Percentiles rank a stretch among this genome's conserved stretches.
These are phyloP conservation scores for Drosophila nasuta DNA, from an alignment of 1,140 invertebrate genomes.

Conservation along the genomic window DNA sequence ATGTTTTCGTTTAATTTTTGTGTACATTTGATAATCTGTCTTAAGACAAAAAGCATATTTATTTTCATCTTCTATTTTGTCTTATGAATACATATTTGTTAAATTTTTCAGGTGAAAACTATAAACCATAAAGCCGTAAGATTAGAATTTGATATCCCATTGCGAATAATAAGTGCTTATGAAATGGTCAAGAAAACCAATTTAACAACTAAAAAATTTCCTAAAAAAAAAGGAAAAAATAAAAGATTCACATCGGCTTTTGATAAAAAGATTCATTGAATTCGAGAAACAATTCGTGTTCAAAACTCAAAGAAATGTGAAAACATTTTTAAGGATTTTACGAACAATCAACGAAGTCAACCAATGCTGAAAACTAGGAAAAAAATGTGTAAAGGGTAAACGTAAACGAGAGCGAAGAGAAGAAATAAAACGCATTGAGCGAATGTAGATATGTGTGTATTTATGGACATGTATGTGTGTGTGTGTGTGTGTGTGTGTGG, in stretches of 20 bases:
- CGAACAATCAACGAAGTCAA: conserved; percentile 39
- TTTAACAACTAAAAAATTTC: neutral
- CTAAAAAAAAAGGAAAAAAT: neutral
- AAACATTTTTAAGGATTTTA: conserved; percentile 73
- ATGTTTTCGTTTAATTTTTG: too few species aligned
- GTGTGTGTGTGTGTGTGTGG: neutral
- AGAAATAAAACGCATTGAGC: conserved; percentile 22
- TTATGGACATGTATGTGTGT: conserved; percentile 9
- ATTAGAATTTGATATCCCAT: too few species aligned
- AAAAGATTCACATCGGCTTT: neutral
- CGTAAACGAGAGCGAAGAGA: neutral
- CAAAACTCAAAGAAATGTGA: conserved; percentile 41
- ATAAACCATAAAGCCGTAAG: too few species aligned
- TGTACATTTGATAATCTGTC: too few species aligned
- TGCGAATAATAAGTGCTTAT: too few species aligned
- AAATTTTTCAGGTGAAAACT: too few species aligned
- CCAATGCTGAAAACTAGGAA: conserved; percentile 43
- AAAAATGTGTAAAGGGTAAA: conserved; percentile 7
- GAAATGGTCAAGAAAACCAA: too few species aligned
- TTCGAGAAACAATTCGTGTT: conserved; percentile 23
- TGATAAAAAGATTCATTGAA: conserved; percentile 26
- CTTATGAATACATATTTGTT: too few species aligned
- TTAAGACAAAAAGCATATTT: too few species aligned
- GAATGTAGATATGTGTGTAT: conserved; percentile 20
- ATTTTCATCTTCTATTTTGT: too few species aligned